A percentile compares a stretch with the other conserved stretches of the same genome.
These are phyloP conservation scores for Glaucopsyche alexis DNA, from an alignment of 2,888 invertebrate genomes.

Conservation along the genomic window DNA sequence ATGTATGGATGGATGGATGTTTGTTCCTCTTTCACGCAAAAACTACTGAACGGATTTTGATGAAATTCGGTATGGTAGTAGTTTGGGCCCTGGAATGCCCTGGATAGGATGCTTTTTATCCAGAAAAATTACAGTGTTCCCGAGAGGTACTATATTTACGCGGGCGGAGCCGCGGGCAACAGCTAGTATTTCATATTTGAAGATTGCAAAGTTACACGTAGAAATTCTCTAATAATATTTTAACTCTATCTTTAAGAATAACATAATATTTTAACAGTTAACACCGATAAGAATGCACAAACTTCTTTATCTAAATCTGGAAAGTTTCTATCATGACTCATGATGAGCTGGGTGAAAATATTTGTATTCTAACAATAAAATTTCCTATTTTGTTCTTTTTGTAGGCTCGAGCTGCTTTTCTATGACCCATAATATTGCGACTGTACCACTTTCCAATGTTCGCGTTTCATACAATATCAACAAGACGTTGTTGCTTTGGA, in stretches of 20 bases:
- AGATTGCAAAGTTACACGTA: no score
- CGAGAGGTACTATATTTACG: no score
- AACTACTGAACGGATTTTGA: no score
- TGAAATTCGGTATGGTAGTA: no score
- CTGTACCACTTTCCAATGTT: conserved; percentile 21
- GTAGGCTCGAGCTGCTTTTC: conserved; percentile 22
- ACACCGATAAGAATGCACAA: background rate
- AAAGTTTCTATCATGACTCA: conserved; percentile 4
- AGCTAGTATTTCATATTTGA: no score
- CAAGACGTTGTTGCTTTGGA: background rate
- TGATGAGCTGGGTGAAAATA: conserved; percentile 11
- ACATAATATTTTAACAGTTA: conserved; percentile 7
- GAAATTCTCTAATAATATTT: no score
- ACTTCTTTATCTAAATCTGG: background rate
- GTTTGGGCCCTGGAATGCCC: no score
- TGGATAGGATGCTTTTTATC: no score
- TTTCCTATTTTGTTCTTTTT: conserved; percentile 25
- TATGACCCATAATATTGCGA: conserved; percentile 20
- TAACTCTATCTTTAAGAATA: background rate
- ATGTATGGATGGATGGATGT: no score
- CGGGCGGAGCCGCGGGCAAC: no score
- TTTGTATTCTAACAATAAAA: conserved; percentile 18
- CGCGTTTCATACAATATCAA: background rate
- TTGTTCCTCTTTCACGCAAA: no score
- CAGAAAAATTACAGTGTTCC: no score